Evolutionary conservation across 2,113 vertebrate species (phyloP).

Genomic region (Stigmatopora argus): DNA sequence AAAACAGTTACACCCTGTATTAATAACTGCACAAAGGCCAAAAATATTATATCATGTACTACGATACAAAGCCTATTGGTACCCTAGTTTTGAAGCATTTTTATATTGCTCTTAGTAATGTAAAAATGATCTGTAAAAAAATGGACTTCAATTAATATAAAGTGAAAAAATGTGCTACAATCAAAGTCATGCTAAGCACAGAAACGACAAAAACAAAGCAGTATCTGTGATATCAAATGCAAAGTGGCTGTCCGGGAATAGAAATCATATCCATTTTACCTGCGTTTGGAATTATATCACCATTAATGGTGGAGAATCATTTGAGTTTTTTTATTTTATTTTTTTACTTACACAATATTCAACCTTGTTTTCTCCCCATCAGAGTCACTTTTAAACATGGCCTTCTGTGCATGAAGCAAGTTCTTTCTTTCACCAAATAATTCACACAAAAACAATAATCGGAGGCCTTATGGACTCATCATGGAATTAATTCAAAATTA

Average conservation of each 20-base stretch:
- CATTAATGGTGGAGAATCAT: too few species aligned
- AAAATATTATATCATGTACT: background rate
- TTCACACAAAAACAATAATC: slow-evolving; percentile 15
- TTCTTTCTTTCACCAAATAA: slow-evolving; percentile 9
- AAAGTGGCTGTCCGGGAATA: slow-evolving; percentile 15
- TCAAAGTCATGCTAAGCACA: slow-evolving; percentile 51
- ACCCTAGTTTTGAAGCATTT: slow-evolving; percentile 6
- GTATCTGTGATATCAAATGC: slow-evolving; percentile 57
- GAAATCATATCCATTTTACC: too few species aligned
- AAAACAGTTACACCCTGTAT: background rate
- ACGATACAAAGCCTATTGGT: background rate
- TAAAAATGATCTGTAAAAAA: slow-evolving; percentile 20
- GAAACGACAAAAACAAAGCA: slow-evolving; percentile 26
- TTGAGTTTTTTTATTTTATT: too few species aligned
- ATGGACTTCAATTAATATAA: slow-evolving; percentile 14
- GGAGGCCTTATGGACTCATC: slow-evolving; percentile 26
- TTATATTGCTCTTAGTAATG: slow-evolving; percentile 15
- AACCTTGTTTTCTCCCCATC: background rate
- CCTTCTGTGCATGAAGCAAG: slow-evolving; percentile 13
- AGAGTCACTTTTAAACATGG: slow-evolving; percentile 11
- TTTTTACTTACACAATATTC: too few species aligned
- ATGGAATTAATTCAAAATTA: slow-evolving; percentile 23
- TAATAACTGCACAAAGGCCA: background rate
- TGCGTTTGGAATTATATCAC: too few species aligned
- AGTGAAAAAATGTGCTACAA: slow-evolving; percentile 53